Evolutionary conservation across 2,888 invertebrate species (phyloP), one percentile per base, ranked within the genome.

Genomic region (Lycaena phlaeas): DNA sequence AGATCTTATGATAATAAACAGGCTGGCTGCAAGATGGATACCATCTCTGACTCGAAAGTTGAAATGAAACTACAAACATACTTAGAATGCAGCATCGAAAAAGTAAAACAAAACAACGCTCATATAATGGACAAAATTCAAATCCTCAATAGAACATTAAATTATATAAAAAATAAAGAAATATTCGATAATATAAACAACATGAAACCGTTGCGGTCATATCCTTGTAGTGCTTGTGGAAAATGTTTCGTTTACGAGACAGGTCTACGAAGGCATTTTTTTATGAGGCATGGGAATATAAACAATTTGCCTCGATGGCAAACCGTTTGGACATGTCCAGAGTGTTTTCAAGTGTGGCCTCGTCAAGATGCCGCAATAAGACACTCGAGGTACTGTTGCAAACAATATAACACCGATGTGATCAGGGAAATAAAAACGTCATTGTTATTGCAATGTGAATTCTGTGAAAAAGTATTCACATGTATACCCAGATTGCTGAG

Each of bases 311-410:
- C 72, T 3, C 69, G 72, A 9, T 82, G 84, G 84, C 84, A 81
- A 58, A 61, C 73, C 11, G 82, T 84, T 15, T 85, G 82, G 84
- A 81, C 81, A 26, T 85, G 85, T 50, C 66, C 70, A 26, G 71
- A 79, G 52, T 85, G 85, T 56, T 81, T 75, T 48, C 84, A 85
- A 54, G 82, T 85, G 3, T 85, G 84, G 84, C 85, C 84, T 2
- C 60, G 57, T 9, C 68, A 74, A 42, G 70, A 76, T 22, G 59
- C 71, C 42, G 79, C 81, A 14, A 38, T 68, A n/a, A 61, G 62
- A 38, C 85, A 85, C 50, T 61, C 75, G 4, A 57, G 45, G 30
- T 58, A 66, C 50, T 82, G 82, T 53, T 70, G 71, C 43, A 68
- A 65, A 46, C 48, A 59, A 27, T 65, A 68, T 37, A 68, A 59